A percentile compares a stretch with the other conserved stretches of the same genome.
Conservation (phyloP, 2,888 invertebrate species). For the Athalia rosae region DNA sequence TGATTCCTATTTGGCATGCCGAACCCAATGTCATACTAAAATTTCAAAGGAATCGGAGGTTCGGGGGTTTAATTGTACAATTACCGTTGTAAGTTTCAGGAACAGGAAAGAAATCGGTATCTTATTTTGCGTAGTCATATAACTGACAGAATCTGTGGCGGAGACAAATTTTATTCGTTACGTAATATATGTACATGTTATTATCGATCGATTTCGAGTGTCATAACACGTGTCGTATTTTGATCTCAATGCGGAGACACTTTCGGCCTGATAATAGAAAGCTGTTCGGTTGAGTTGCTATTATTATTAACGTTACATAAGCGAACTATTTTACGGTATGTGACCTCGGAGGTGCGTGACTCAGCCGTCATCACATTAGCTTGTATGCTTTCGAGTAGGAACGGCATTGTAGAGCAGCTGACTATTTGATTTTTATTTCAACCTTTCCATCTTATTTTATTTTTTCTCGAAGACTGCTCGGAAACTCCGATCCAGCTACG, state of each 20-base stretch:
- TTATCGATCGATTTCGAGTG: not conserved
- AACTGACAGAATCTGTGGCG: not conserved
- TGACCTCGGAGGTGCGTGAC: conserved; percentile 3
- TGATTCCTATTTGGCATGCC: no score
- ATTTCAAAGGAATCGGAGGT: no score
- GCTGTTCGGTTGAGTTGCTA: conserved; percentile 23
- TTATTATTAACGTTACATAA: no score
- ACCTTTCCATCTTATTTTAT: not conserved
- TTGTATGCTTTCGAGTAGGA: conserved; percentile 6
- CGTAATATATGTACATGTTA: not conserved
- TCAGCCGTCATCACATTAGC: conserved; percentile 13
- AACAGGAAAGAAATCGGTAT: no score
- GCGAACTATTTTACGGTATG: conserved; percentile 10
- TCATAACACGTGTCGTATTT: conserved; percentile 11
- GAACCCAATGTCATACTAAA: no score
- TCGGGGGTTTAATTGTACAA: no score
- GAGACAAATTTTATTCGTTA: no score
- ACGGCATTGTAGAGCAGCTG: not conserved
- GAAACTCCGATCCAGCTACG: conserved; percentile 2
- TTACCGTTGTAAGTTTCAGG: no score
- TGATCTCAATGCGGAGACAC: conserved; percentile 7
- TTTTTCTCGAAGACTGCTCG: not conserved
- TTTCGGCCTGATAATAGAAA: conserved; percentile 32
- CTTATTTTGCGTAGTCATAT: not conserved
- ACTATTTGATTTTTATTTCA: not conserved